Percentiles rank a stretch among this genome's conserved stretches.
Conservation (phyloP, 2,113 vertebrate genomes). For the Ursus arctos region DNA sequence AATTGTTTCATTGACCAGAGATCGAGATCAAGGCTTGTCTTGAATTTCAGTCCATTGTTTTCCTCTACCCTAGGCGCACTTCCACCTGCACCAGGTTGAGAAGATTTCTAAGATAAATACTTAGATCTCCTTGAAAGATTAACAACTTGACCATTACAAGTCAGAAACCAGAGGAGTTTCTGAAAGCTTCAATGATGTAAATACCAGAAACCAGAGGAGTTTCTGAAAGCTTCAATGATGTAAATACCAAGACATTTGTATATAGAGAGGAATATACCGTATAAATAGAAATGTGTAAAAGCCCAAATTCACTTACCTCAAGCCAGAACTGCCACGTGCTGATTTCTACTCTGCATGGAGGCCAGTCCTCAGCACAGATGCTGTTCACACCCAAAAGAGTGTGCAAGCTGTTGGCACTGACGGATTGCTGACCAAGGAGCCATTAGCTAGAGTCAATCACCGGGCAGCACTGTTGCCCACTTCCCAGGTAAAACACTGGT, state of each 20-base stretch:
- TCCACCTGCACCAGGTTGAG: not conserved
- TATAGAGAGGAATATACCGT: not conserved
- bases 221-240: not conserved
- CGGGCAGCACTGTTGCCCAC: fast-evolving
- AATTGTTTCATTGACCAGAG: not conserved
- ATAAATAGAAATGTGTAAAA: not conserved
- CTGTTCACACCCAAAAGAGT: not conserved
- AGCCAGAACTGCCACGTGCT: not conserved
- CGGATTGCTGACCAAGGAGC: not conserved
- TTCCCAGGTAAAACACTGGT: fast-evolving
- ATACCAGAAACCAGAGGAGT: not conserved
- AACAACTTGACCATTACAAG: not conserved
- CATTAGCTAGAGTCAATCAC: not conserved
- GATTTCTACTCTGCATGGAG: not conserved
- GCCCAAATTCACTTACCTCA: not conserved
- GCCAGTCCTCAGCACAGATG: not conserved
- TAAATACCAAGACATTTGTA: not conserved
- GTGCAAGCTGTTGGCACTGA: not conserved
- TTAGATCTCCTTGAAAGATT: not conserved
- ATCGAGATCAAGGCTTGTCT: not conserved
- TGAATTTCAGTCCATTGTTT: not conserved
- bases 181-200: not conserved
- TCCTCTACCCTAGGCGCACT: not conserved
- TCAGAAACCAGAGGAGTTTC: not conserved
- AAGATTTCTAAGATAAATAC: not conserved